These are phyloP conservation scores for Deroplatys truncata DNA, from an alignment of 2,888 invertebrate genomes.

Conservation along the genomic window DNA sequence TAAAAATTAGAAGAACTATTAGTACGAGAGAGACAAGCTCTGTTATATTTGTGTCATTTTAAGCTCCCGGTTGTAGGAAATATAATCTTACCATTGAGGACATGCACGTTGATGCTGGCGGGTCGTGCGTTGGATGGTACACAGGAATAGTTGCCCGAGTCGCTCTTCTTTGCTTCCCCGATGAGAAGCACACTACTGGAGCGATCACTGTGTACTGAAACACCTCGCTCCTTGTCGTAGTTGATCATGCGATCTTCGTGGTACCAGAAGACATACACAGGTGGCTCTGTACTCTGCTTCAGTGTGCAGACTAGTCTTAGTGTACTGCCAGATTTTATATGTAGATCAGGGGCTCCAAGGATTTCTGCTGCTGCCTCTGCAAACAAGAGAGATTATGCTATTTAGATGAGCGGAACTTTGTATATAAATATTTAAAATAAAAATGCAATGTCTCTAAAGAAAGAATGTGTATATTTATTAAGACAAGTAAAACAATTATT, in stretches of 20 bases:
- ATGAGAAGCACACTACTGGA: conserved; percentile 65
- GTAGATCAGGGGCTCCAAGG: conserved; percentile 65
- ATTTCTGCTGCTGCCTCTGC: conserved; percentile 67
- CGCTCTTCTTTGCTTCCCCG: conserved; percentile 60
- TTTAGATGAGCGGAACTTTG: too few species aligned
- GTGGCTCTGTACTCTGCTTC: conserved; percentile 62
- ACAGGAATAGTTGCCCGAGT: conserved; percentile 86
- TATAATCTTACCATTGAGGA: conserved; percentile 70
- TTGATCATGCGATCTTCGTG: conserved; percentile 90
- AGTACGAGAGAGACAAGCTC: too few species aligned
- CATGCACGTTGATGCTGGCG: conserved; percentile 83
- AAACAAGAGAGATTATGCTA: conserved; percentile 34
- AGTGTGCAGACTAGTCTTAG: conserved; percentile 67
- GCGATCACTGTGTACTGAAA: conserved; percentile 81
- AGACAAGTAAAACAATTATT: too few species aligned
- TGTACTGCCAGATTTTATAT: conserved; percentile 67
- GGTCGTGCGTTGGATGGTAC: conserved; percentile 84
- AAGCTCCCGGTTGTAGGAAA: too few species aligned
- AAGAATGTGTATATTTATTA: too few species aligned
- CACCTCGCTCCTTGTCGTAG: conserved; percentile 80
- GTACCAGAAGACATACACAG: conserved; percentile 60
- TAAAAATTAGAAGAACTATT: too few species aligned
- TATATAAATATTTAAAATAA: too few species aligned
- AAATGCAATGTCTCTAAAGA: too few species aligned
- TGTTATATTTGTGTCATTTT: too few species aligned